A percentile compares a stretch with the other conserved stretches of the same genome.
phyloP scores from a whole-genome alignment of 2,113 vertebrate species.

The Haemorhous mexicanus region DNA sequence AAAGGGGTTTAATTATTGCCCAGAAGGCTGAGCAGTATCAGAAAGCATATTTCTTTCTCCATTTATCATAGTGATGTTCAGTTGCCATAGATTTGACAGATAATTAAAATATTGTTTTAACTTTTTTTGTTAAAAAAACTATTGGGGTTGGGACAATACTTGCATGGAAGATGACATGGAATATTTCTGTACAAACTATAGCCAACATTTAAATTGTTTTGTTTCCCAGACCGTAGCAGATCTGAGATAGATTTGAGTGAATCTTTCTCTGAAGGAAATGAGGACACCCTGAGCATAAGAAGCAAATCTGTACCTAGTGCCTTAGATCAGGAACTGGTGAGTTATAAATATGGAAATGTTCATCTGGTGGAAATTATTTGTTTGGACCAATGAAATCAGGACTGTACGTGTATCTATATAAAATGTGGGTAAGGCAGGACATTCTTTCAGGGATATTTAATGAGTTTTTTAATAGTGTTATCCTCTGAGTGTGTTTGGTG shows the following conservation, averaged over 20 bases:
- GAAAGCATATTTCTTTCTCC: neutral
- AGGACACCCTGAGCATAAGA: slow-evolving; percentile 78
- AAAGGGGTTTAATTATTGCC: neutral
- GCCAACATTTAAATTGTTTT: neutral
- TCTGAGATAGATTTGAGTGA: slow-evolving; percentile 89
- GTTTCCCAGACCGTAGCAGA: slow-evolving; percentile 81
- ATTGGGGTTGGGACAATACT: neutral
- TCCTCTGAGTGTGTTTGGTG: neutral
- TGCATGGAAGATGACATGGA: neutral
- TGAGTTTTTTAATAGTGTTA: neutral
- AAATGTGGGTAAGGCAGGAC: neutral
- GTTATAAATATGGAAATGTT: slow-evolving; percentile 19
- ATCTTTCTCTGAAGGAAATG: slow-evolving; percentile 78
- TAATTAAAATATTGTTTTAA: neutral
- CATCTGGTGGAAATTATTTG: neutral
- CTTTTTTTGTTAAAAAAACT: neutral
- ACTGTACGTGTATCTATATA: neutral
- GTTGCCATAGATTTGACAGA: neutral
- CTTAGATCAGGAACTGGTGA: slow-evolving; percentile 81
- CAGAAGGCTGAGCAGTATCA: neutral
- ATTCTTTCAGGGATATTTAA: neutral
- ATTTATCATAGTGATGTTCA: neutral
- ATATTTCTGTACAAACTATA: neutral
- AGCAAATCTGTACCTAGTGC: slow-evolving; percentile 88
- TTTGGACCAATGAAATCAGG: neutral